Evolutionary conservation across 2,888 invertebrate species (phyloP), one percentile per base, ranked within the genome.

Genomic region (Pseudococcus longispinus): DNA sequence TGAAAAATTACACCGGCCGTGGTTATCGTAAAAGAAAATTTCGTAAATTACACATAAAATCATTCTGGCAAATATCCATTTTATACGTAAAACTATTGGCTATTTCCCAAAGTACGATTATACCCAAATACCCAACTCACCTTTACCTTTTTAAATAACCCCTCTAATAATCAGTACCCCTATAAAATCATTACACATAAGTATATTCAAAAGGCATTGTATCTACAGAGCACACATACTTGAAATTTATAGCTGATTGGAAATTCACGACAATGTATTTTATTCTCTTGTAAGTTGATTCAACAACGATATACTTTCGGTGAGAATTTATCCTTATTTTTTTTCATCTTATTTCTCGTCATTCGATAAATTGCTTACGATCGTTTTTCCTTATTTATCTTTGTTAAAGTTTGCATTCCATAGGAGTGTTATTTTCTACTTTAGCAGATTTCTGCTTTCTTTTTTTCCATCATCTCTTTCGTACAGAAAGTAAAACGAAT

Each of bases 1-100:
- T 51, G 51, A 65, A 65, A 65, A 65, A 65, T 65, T 65, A 65
- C 65, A 26, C 26, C 26, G 65, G 26, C 65, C 65, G 23, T 23
- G 65, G 65, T 65, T 51, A 51, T 51, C 51, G 51, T 51, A 51
- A 51, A 65, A 23, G 65, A 65, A 26, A 65, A 65, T 26, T 65
- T 65, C 13, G 65, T 26, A 65, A 23, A 65, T 51, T 26, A 65
- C 65, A 26, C 26, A 65, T 26, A 26, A 65, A 65, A 26, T 65
- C 65, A 65, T 65, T 26, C 65, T 65, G 65, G 65, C 65, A 65
- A 65, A 26, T 65, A 26, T 65, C 65, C 65, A 65, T 65, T 65
- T 65, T 65, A 65, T 26, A 65, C 65, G 65, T 26, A 15, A 65
- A 65, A 6, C 65, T 26, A 65, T 65, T 65, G 65, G 65, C 65